Percentiles rank a stretch among this genome's conserved stretches.
Evolutionary conservation across 1,140 invertebrate species (phyloP).

Genomic region (Panagrolaimus sp.): DNA sequence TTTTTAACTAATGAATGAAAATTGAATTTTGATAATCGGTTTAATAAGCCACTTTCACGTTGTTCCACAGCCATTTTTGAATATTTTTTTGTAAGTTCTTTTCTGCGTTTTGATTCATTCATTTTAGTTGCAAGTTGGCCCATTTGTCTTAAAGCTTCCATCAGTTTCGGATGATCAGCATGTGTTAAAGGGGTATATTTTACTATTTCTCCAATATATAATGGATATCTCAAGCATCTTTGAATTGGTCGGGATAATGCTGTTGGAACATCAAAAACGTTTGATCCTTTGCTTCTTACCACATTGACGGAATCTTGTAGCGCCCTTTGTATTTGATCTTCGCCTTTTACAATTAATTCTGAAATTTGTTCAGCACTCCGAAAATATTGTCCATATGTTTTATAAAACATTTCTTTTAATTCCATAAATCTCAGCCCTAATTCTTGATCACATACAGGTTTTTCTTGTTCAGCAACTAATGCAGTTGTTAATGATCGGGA

Average conservation of each 20-base stretch:
- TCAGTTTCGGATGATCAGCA: constrained; percentile 50
- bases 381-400: constrained; percentile 48
- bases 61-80: constrained; percentile 11
- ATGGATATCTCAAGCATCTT: constrained; percentile 50
- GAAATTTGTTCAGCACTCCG: constrained; percentile 48
- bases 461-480: constrained; percentile 30
- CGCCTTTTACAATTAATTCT: constrained; percentile 42
- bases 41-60: constrained; percentile 20
- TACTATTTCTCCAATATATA: constrained; percentile 48
- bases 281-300: constrained; percentile 40
- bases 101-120: constrained; percentile 53
- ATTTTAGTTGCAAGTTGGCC: constrained; percentile 46
- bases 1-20: constrained; percentile 50
- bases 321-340: constrained; percentile 30
- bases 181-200: constrained; percentile 47
- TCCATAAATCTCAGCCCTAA: constrained; percentile 39
- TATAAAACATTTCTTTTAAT: constrained; percentile 43
- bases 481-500: constrained; percentile 28
- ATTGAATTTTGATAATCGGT: constrained; percentile 36
- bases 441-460: constrained; percentile 32
- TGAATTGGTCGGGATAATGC: constrained; percentile 50
- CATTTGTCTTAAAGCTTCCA: constrained; percentile 51
- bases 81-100: constrained; percentile 43
- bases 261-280: constrained; percentile 49
- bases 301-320: constrained; percentile 38